These are phyloP conservation scores for Torymus tubicola DNA, from an alignment of 2,888 invertebrate genomes.

Conservation along the genomic window DNA sequence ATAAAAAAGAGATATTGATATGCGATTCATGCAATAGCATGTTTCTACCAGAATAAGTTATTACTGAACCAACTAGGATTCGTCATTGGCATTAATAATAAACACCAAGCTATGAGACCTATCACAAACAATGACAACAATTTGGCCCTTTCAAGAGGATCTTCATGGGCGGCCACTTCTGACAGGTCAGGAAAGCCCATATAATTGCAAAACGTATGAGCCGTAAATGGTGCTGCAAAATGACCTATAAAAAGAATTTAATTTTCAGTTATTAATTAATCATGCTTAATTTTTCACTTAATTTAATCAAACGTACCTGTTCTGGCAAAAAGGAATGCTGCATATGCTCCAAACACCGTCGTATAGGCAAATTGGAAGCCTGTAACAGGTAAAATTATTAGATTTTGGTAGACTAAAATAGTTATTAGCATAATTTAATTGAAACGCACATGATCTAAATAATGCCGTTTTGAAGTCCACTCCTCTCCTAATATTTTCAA, in stretches of 20 bases:
- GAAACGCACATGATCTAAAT: constrained; percentile 83
- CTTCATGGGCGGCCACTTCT: constrained; percentile 82
- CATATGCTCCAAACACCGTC: constrained; percentile 95
- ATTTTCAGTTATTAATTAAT: constrained; percentile 6
- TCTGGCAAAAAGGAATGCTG: constrained; percentile 92
- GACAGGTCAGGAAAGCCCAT: constrained; percentile 96
- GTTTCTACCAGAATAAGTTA: constrained; percentile 79
- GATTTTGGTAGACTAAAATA: not conserved
- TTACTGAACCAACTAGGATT: constrained; percentile 82
- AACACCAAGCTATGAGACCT: constrained; percentile 88
- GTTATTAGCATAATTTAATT: too few relatives aligned
- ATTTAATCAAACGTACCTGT: constrained; percentile 80
- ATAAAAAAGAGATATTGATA: constrained; percentile 26
- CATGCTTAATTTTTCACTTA: not conserved
- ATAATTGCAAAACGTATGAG: constrained; percentile 96
- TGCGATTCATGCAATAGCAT: constrained; percentile 31
- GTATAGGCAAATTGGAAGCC: constrained; percentile 95
- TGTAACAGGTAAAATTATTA: constrained; percentile 69
- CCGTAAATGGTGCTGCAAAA: constrained; percentile 90
- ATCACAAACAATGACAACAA: constrained; percentile 84
- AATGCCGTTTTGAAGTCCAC: constrained; percentile 84
- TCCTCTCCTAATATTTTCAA: constrained; percentile 86
- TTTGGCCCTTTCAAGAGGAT: constrained; percentile 80
- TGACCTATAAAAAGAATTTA: constrained; percentile 81
- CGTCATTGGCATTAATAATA: constrained; percentile 87